Base-by-base conservation (phyloP, 2,797 vertebrate species). In the Amphiprion clarkii region DNA sequence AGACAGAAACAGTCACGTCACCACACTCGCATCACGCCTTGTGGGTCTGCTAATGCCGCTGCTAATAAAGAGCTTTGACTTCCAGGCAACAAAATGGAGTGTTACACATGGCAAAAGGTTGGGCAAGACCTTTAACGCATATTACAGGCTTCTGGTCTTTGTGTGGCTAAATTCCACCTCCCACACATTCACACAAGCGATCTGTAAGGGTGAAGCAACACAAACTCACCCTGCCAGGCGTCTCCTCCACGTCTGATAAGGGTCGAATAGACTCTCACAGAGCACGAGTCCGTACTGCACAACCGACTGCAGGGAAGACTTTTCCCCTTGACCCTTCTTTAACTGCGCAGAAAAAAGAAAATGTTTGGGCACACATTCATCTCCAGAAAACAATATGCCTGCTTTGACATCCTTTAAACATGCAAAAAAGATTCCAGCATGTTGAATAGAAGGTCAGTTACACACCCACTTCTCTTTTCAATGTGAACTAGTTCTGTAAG, bases 211-310 rank as follows among this genome's bases (percentile, higher is more conserved):
- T 39, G 60, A 79, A 66, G 49, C 70, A 64, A 54, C 62, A 66
- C 63, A 61, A 48, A 88, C 97, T 96, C 83, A 99, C 98, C 98
- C 97, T 0, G 95, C 93, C 79, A 96, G 95, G 76, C 95, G 95
- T 85, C 97, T 95, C 79, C 97, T 93, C 97, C 98, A 99, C 0
- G 95, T 97, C 94, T 99, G 97, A 93, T 98, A 98, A 79, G 98
- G 98, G 88, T 99, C 98, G 53, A 98, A 98, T 69, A 99, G 96
- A 70, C 96, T 96, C 88, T 99, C 97, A 2, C 95, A 97, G 73
- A 99, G 94, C 60, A 97, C 95, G 3, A 99, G 92, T 21, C 96
- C 95, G 0, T 98, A 94, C 51, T 96, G 92, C 67, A 96, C 94
- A 23, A 96, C 94, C 0, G 23, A 87, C 78, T 96, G 94, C 76